A percentile compares a stretch with the other conserved stretches of the same genome.
phyloP scores from a whole-genome alignment of 2,888 invertebrate genomes.

The Anagyrus pseudococci region DNA sequence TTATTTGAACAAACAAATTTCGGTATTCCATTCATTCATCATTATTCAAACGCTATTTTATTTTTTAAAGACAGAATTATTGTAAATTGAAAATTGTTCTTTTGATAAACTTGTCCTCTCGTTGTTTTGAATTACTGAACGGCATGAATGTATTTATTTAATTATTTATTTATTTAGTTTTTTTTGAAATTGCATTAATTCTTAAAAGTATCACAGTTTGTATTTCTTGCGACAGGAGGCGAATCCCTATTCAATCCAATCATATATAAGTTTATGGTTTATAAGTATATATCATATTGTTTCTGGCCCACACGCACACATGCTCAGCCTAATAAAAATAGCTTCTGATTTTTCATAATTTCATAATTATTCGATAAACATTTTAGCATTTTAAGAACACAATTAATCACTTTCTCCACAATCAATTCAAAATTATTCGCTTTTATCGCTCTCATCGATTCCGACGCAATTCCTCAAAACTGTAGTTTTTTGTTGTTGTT shows the following conservation, averaged over 20 bases:
- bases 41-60: neutral
- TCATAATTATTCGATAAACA: neutral
- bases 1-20: neutral
- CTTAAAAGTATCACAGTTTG: slow-evolving; percentile 58
- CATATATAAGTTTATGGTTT: too few relatives aligned
- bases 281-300: too few relatives aligned
- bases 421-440: neutral
- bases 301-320: neutral
- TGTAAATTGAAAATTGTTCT: slow-evolving; percentile 18
- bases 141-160: slow-evolving; percentile 14
- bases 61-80: neutral
- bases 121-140: slow-evolving; percentile 16
- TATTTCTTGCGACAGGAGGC: slow-evolving; percentile 47
- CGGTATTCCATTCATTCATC: neutral
- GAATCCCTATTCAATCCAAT: too few relatives aligned
- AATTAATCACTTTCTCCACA: neutral
- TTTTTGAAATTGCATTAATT: slow-evolving; percentile 43
- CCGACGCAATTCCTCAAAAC: slow-evolving; percentile 31
- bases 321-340: slow-evolving; percentile 22
- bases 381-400: neutral
- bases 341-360: neutral
- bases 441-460: slow-evolving; percentile 14
- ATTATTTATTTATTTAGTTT: neutral
- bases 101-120: slow-evolving; percentile 5
- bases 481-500: slow-evolving; percentile 40